Percentiles rank a stretch among this genome's conserved stretches.
Evolutionary conservation across 2,888 invertebrate genomes (phyloP).

Genomic region (Teleogryllus oceanicus): DNA sequence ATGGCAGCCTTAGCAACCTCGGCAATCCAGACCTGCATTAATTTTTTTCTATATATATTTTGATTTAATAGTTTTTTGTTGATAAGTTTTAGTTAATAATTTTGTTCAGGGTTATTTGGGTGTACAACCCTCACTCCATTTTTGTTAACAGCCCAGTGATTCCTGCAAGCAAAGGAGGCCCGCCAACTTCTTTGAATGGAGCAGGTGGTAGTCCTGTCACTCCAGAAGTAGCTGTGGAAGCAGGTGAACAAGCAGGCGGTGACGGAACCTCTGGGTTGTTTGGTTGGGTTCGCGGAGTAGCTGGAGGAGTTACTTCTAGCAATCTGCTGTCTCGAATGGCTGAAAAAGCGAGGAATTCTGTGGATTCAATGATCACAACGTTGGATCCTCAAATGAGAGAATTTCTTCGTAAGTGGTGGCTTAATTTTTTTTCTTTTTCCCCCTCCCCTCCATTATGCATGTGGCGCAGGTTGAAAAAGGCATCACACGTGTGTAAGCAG

Average conservation of each 20-base stretch:
- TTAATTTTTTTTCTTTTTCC: too few relatives aligned
- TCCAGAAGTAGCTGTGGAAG: slow-evolving; percentile 40
- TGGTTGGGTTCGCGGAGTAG: slow-evolving; percentile 69
- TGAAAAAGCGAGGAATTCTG: slow-evolving; percentile 73
- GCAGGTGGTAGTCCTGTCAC: slow-evolving; percentile 41
- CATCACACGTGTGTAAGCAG: too few relatives aligned
- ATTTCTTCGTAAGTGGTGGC: slow-evolving; percentile 66
- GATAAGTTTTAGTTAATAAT: too few relatives aligned
- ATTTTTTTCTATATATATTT: too few relatives aligned
- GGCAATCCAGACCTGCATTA: too few relatives aligned
- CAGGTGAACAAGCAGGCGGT: slow-evolving; percentile 54
- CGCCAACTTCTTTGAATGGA: not conserved
- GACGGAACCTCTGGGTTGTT: slow-evolving; percentile 50
- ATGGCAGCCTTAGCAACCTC: too few relatives aligned
- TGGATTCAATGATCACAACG: slow-evolving; percentile 82
- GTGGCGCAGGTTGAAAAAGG: too few relatives aligned
- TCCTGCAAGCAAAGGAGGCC: slow-evolving; percentile 50
- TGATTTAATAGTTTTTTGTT: too few relatives aligned
- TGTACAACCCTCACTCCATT: not conserved
- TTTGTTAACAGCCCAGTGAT: slow-evolving; percentile 51
- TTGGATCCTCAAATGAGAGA: slow-evolving; percentile 88
- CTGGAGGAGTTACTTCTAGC: slow-evolving; percentile 52
- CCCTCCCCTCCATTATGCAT: too few relatives aligned
- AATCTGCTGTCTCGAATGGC: slow-evolving; percentile 64
- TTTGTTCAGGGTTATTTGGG: too few relatives aligned